Conservation (phyloP, 1,140 invertebrate species). For the Camponotus floridanus region DNA sequence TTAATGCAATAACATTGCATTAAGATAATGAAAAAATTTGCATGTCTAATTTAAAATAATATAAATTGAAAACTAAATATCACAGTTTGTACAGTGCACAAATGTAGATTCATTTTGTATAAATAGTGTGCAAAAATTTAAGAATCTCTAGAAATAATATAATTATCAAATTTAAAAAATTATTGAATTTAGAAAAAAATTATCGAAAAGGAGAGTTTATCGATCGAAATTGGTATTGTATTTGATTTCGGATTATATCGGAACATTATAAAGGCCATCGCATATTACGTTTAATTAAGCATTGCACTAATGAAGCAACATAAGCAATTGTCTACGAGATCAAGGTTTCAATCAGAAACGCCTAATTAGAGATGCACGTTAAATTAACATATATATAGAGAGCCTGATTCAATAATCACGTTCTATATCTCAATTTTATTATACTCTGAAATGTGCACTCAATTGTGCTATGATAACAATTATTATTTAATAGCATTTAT, state of each 20-base stretch:
- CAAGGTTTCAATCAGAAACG: constrained; percentile 58
- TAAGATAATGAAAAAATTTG: background rate
- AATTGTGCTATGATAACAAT: background rate
- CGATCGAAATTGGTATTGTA: background rate
- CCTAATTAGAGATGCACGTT: constrained; percentile 28
- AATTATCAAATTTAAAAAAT: background rate
- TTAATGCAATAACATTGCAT: background rate
- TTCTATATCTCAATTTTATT: background rate
- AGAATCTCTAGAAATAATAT: background rate
- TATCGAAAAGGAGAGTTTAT: background rate
- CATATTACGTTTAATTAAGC: constrained; percentile 58
- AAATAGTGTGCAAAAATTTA: background rate
- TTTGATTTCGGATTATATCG: background rate
- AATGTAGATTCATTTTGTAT: background rate
- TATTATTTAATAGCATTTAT: background rate
- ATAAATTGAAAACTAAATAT: constrained; percentile 1
- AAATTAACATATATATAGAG: background rate
- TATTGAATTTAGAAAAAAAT: background rate
- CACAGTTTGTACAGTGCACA: background rate
- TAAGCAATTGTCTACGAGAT: constrained; percentile 37
- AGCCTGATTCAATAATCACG: background rate
- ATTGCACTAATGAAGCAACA: constrained; percentile 65
- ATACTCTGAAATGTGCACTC: background rate
- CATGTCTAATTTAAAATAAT: background rate
- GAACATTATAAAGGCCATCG: constrained; percentile 5